Evolutionary conservation across 2,797 vertebrate species (phyloP), one percentile per base, ranked within the genome.

Genomic region (Yasuhikotakia modesta): DNA sequence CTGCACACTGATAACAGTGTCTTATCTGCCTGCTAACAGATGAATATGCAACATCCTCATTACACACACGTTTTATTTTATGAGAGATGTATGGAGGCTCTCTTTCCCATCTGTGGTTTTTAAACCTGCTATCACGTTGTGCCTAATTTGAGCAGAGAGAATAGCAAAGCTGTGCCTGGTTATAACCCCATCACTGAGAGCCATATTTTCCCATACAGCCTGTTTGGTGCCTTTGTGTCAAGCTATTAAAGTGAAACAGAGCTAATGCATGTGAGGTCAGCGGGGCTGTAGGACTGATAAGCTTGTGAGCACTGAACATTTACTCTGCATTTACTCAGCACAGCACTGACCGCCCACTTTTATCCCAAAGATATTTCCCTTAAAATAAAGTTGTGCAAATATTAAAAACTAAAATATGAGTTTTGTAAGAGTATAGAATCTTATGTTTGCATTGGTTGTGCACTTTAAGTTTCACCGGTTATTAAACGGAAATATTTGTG

Each of bases 31-130:
- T 66, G 61, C 22, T 71, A 63, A 81, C 76, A 80, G 13, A 75
- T 69, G 45, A 84, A 71, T 82, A 79, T 76, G 61, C 68, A 74
- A 74, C 67, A 66, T 71, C 55, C 52, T 78, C 76, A 79, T 76
- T 85, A 68, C 63, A 76, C 35, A 0, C 52, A 11, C 16, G 1
- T 63, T 81, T 79, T 57, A 71, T 58, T 70, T 60, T 35, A 60
- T 72, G 30, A 57, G 19, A 24, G 22, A 39, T 13, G 24, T 72
- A 46, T 50, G 65, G 58, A 65, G 67, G 32, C 7, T 10, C 64
- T 76, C 65, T 52, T 0, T 3, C 53, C 30, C 22, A 27, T 53
- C 19, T 39, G 63, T 17, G 16, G 60, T 50, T 69, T 79, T 75
- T 27, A 32, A 61, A 72, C 65, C 17, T 67, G 53, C 57, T 64